Evolutionary conservation across 2,113 vertebrate species (phyloP).

Genomic region (Scopus umbretta): DNA sequence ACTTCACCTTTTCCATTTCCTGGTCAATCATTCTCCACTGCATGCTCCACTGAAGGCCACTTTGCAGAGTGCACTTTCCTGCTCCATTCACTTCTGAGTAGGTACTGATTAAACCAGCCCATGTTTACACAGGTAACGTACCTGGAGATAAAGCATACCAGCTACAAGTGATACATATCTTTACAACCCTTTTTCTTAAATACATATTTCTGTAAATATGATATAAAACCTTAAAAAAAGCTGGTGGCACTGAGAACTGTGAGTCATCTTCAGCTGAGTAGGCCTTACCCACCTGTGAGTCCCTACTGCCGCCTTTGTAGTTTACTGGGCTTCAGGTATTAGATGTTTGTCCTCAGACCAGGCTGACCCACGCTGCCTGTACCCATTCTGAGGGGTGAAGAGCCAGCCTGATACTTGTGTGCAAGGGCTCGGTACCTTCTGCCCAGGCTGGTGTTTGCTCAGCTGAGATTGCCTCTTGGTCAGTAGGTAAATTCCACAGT

Average conservation of each 20-base stretch:
- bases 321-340: background rate
- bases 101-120: background rate
- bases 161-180: background rate
- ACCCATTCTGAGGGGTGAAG: background rate
- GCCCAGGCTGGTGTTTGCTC: background rate
- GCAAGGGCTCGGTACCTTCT: background rate
- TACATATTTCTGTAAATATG: background rate
- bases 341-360: background rate
- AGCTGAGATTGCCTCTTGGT: background rate
- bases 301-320: background rate
- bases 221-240: background rate
- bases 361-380: background rate
- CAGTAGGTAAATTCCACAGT: background rate
- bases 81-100: background rate
- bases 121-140: background rate
- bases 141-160: background rate
- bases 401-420: background rate
- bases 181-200: background rate
- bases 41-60: background rate
- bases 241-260: background rate
- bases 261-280: background rate
- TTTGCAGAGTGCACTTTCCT: background rate
- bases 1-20: background rate
- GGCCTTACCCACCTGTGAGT: background rate
- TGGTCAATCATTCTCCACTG: slow-evolving; percentile 9